Base-by-base conservation (phyloP, 2,113 vertebrate genomes). In the Calyptomena viridis region DNA sequence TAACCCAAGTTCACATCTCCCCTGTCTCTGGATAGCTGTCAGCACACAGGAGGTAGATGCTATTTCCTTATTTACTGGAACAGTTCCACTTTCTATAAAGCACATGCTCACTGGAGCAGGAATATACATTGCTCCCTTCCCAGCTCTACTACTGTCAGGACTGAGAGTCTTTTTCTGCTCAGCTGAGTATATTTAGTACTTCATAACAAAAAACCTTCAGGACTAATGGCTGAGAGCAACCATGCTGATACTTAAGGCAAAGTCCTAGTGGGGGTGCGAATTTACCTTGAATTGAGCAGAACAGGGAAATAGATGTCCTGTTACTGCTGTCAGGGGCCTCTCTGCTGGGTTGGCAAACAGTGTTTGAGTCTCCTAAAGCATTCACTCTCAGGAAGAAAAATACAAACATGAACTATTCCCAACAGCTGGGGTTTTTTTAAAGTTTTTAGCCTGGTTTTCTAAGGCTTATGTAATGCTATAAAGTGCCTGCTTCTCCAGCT, bases 11-110 rank as follows among this genome's bases (percentile, higher is more conserved):
- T 89, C 77, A 79, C 58, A 49, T 87, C 44, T 81, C 28, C 49
- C 25, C 62, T 71, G 39, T 39, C 35, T 46, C 60, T 84, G 49
- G 37, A 17, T 14, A 75, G 77, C 55, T 86, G 59, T 42, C 46
- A 93, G 79, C 68, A 58, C 35, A 62, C 12, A 80, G 79, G 37
- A 35, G 71, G 64, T 31, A 55, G 55, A 78, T 90, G 64, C 42
- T 93, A 64, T 63, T 93, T 94, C 94, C 92, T 93, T 92, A 71
- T 44, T 84, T 87, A 73, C 31, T 92, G 82, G 53, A 94, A 73
- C 8, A 3, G 35, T 86, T 93, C 67, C 79, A 80, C 63, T 83
- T 86, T 24, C 78, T 46, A 35, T 80, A 76, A 88, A 92, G 55
- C 39, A 88, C 47, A 59, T 1, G 12, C 59, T 93, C 56, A 74